Evolutionary conservation across 2,113 vertebrate species (phyloP), one percentile per base, ranked within the genome.

Genomic region (Xenopus tropicalis): DNA sequence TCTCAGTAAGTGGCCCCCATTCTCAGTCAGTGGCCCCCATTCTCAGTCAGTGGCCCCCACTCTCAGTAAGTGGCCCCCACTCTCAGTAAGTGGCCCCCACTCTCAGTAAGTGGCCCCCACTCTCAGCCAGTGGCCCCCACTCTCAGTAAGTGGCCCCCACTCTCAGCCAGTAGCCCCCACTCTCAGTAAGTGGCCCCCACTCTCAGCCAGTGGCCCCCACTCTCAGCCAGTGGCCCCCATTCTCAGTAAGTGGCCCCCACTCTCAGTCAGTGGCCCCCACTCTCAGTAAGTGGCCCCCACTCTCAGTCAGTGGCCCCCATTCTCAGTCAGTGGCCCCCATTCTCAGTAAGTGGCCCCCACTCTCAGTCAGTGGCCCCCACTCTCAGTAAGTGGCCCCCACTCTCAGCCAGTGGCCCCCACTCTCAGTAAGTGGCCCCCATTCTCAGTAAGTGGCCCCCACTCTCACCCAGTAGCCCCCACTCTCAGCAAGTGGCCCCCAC

Each of bases 121-220:
- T n/a, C n/a, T n/a, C n/a, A n/a, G n/a, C n/a, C n/a, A n/a, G n/a
- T n/a, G n/a, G 85, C 86, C 43, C 70, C 82, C 14, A 83, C 85
- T 72, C 78, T 87, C 42, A 85, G 85, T 88, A 75, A 83, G 85
- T 82, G 43, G 13, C 11, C 21, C 14, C 10, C 44, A 10, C n/a
- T n/a, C n/a, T n/a, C n/a, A n/a, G n/a, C n/a, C n/a, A n/a, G n/a
- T n/a, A n/a, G 85, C 86, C 43, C 70, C 82, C 14, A 83, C 85
- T 72, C 78, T 87, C 42, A 85, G 85, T 88, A 75, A 83, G 85
- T 82, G 43, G 85, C 86, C 43, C 70, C 82, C 14, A 83, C 85
- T 72, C 78, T 87, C 42, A 85, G 85, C 87, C 73, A 83, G 85
- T 82, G 43, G 13, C 11, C 21, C 14, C 10, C 44, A 10, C n/a